Base-by-base conservation (phyloP, 1,140 invertebrate genomes). In the Atta texana region DNA sequence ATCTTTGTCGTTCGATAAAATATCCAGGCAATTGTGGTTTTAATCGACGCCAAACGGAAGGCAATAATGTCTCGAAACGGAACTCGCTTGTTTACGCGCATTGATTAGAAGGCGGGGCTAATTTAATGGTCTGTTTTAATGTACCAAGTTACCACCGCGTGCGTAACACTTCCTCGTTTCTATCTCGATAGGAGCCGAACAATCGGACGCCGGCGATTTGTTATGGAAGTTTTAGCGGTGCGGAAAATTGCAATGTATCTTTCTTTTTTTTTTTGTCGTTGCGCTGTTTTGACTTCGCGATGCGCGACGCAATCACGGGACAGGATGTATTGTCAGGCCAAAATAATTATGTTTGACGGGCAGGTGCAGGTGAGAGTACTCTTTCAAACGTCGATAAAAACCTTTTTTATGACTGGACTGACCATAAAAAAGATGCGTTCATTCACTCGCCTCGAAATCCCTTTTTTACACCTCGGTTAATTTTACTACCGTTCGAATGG, bases 291-390 rank as follows among this genome's bases (percentile, higher is more conserved):
- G 14, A 12, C n/a, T 39, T 57, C 21, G 49, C 66, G 49, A 80
- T 75, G 28, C 75, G 49, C 53, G 81, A 66, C 59, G 66, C 68
- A 89, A 89, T 89, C 84, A 81, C 53, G 55, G 39, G 14, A 4
- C 14, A 57, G 69, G 64, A 57, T n/a, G 24, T 24, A 28, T 24
- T 55, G 51, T 80, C 69, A n/a, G 14, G 68, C 49, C 21, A 51
- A 90, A 90, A 90, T 90, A 90, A 90, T 90, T 88, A 90, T 90
- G 80, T 90, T 75, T 87, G 77, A 87, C 72, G 72, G 18, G 88
- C 63, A 39, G 55, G 49, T 86, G 63, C 44, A 63, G 57, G 69
- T 24, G 68, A 61, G 76, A 86, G 51, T 39, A n/a, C 34, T 55
- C 57, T 63, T 75, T 81, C 39, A 55, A 44, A 31, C 53, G 18